A percentile compares a stretch with the other conserved stretches of the same genome.
Conservation (phyloP, 1,140 invertebrate genomes). For the Drosophila equinoxialis region DNA sequence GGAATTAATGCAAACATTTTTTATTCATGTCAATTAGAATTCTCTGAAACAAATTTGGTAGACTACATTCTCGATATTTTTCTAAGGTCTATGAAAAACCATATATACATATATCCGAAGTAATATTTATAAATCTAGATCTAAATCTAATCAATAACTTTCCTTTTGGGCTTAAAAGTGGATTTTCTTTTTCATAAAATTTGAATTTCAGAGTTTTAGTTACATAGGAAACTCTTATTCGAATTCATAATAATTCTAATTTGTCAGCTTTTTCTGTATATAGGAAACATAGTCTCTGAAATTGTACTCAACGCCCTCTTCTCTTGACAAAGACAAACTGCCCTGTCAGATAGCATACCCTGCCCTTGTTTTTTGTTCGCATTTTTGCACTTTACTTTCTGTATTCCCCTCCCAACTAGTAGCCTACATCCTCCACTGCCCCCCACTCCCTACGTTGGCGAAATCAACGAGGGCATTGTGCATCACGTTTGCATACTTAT, state of each 20-base stretch:
- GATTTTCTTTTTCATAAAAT: too few relatives aligned
- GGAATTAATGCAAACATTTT: constrained; percentile 1
- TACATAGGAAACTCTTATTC: too few relatives aligned
- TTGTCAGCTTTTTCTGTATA: too few relatives aligned
- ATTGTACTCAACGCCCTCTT: not conserved
- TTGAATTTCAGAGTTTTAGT: too few relatives aligned
- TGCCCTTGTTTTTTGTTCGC: constrained; percentile 65
- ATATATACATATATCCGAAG: too few relatives aligned
- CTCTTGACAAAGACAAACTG: constrained; percentile 46
- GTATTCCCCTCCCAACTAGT: constrained; percentile 39
- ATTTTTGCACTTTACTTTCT: constrained; percentile 61
- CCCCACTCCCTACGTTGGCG: constrained; percentile 11
- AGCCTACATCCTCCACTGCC: not conserved
- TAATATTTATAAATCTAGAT: too few relatives aligned
- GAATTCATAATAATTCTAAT: too few relatives aligned
- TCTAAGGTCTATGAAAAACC: too few relatives aligned
- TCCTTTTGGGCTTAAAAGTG: too few relatives aligned
- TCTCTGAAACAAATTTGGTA: not conserved
- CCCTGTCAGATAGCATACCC: constrained; percentile 47
- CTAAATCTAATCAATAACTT: too few relatives aligned
- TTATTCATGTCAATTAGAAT: not conserved
- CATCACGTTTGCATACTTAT: constrained; percentile 71
- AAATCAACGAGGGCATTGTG: constrained; percentile 19
- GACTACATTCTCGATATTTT: not conserved
- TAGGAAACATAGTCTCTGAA: not conserved